Evolutionary conservation across 2,888 invertebrate genomes (phyloP).

Genomic region (Calameuta filiformis): DNA sequence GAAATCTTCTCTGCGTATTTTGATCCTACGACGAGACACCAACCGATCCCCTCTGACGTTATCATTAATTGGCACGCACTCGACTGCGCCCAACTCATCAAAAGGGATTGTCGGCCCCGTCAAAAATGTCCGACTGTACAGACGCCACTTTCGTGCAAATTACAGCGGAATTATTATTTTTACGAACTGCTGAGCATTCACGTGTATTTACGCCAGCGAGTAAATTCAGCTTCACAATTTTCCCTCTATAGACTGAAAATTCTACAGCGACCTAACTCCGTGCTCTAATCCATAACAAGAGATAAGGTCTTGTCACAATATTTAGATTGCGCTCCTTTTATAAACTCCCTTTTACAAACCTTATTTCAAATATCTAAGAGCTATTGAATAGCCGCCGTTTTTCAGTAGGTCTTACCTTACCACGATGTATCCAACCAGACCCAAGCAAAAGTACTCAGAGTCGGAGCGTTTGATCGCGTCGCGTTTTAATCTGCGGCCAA

Average conservation of each 20-base stretch:
- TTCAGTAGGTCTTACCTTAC: background rate
- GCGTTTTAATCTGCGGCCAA: conserved; percentile 43
- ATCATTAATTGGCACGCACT: conserved; percentile 50
- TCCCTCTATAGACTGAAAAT: background rate
- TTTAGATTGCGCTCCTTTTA: background rate
- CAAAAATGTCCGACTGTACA: background rate
- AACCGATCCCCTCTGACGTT: conserved; percentile 29
- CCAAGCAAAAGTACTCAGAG: background rate
- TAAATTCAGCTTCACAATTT: background rate
- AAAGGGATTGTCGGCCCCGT: conserved; percentile 42
- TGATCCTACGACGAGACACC: background rate
- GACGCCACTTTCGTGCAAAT: background rate
- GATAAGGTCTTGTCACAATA: background rate
- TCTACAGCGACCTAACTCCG: no score
- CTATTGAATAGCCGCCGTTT: background rate
- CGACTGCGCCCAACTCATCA: conserved; percentile 47
- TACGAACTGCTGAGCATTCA: background rate
- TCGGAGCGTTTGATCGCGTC: conserved; percentile 32
- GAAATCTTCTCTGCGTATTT: background rate
- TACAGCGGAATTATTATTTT: background rate
- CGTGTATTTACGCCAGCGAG: background rate
- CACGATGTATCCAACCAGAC: background rate
- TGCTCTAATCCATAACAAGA: background rate
- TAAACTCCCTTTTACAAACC: background rate
- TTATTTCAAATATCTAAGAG: background rate